These are phyloP conservation scores for Perodicticus potto DNA, from an alignment of 2,797 vertebrate genomes.

Conservation along the genomic window DNA sequence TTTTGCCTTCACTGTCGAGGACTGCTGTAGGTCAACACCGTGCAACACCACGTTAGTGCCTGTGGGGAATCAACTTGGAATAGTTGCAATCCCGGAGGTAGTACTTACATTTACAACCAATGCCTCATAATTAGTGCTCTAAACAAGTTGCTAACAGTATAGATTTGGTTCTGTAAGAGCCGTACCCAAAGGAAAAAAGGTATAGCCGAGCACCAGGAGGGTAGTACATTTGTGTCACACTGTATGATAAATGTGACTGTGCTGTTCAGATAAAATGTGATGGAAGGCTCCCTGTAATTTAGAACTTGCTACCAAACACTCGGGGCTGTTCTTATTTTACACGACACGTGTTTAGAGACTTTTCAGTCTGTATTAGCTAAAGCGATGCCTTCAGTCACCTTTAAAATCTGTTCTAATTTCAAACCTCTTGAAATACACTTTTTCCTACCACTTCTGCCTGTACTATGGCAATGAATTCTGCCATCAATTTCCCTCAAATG, in stretches of 20 bases:
- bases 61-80: background rate
- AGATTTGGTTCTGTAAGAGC: background rate
- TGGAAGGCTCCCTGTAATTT: slow-evolving; percentile 73
- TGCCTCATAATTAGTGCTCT: background rate
- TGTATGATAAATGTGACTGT: slow-evolving; percentile 50
- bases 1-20: background rate
- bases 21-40: background rate
- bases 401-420: background rate
- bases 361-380: slow-evolving; percentile 11
- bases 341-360: slow-evolving; percentile 46
- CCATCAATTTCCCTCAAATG: background rate
- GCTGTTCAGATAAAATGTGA: slow-evolving; percentile 45
- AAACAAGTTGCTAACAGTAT: background rate
- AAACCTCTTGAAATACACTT: background rate
- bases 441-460: slow-evolving; percentile 37
- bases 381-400: background rate
- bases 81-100: background rate
- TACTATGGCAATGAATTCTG: background rate
- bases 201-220: background rate
- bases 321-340: background rate
- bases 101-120: background rate
- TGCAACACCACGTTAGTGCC: background rate
- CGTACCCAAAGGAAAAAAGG: background rate
- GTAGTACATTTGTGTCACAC: background rate
- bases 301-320: slow-evolving; percentile 53